Base-by-base conservation (phyloP, 2,113 vertebrate genomes). In the Coracopsis vasa region DNA sequence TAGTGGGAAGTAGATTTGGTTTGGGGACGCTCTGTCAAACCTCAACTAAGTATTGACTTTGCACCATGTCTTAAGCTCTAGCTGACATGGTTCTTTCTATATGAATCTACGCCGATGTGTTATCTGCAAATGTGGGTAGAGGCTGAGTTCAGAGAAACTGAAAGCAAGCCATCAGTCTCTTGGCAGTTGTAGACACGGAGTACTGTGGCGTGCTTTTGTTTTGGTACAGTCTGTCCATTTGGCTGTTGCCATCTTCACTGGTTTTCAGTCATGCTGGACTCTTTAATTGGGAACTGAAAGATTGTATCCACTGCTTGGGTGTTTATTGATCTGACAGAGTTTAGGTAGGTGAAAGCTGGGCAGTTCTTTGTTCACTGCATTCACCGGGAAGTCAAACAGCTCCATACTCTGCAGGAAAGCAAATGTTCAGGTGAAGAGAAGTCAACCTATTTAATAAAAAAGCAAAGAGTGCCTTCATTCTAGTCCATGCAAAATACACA, bases 341-440 rank as follows among this genome's bases (percentile, higher is more conserved):
- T 93, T 61, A 92, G 69, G 29, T 91, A 86, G 79, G 73, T 79
- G 77, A 37, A 95, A 90, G 88, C 66, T 31, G 74, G 89, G 39
- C 70, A 41, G 67, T 48, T n/a, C 75, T 91, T 95, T 88, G 74
- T 94, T 95, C 7, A 5, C 62, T 70, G 65, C 62, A 16, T 61
- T 90, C 90, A 88, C 67, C 91, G 86, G 80, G 11, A 87, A 83
- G 73, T 56, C 51, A 87, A 87, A 35, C 24, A 37, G 65, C 89
- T 85, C 73, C 90, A 65, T 87, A 95, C 62, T 79, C 51, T 53
- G 45, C 75, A 67, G 90, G 92, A 90, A 66, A 53, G 74, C 79
- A 66, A 53, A 73, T 0, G 1, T 90, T 92, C 0, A 11, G 47
- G 80, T 93, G 75, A 60, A 54, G 90, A 67, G 80, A 50, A 80